Base-by-base conservation (phyloP, 2,888 invertebrate species). In the Linyphia triangularis region DNA sequence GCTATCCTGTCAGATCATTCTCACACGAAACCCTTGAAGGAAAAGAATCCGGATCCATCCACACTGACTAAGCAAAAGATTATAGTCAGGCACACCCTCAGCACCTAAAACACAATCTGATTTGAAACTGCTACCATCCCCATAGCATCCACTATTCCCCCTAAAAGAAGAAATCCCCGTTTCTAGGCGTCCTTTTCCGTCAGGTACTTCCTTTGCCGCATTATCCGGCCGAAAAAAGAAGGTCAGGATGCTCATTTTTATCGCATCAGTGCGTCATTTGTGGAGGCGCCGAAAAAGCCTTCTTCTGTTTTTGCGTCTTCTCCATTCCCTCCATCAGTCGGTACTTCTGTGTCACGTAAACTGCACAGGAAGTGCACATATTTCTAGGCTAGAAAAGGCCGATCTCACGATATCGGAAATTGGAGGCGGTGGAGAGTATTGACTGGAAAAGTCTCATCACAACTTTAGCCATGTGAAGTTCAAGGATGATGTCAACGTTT, bases 241-340 rank as follows among this genome's bases (percentile, higher is more conserved):
- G 33, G 33, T 24, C 24, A 22, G 19, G 9, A 57, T 26, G 19
- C 51, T 57, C 67, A 51, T 67, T 67, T 79, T 79, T 67, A 79
- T 79, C 67, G 67, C 67, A 67, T 79, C 79, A 51, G 22, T 22
- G 51, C 22, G 67, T 51, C 67, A 26, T 33, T 67, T 79, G 43
- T 67, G 75, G 51, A 67, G 79, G 51, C 30, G n/a, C 9, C 37
- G 26, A 22, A 67, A 67, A 43, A 67, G 43, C 67, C 67, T 30
- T 79, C 57, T 33, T 26, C 63, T 26, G 26, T 63, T 37, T 65
- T 30, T 63, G 6, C 13, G 9, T 24, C 19, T 26, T 57, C n/a
- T 73, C n/a, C n/a, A n/a, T 57, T 40, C 33, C 24, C 59, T 73
- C 24, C 10, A 40, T 30, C 69, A 37, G n/a, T 13, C 19, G 22